Evolutionary conservation across 1,140 invertebrate genomes (phyloP).

Genomic region (Calliopsis andreniformis): DNA sequence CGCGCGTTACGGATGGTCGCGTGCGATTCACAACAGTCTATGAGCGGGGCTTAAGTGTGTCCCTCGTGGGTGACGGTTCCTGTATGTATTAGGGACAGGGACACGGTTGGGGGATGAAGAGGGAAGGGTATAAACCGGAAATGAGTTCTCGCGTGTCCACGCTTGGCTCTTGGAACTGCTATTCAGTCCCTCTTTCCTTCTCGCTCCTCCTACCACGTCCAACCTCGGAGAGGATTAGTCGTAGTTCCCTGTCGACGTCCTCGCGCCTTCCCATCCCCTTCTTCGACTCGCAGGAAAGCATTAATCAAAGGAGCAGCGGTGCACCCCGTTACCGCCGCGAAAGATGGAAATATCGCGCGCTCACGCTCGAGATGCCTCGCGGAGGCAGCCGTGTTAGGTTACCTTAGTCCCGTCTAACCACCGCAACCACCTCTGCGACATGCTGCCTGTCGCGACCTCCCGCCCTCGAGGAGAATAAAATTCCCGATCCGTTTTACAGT

Average conservation of each 20-base stretch:
- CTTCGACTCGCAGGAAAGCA: conserved; percentile 67
- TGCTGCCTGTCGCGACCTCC: conserved; percentile 1
- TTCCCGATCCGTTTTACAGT: conserved; percentile 47
- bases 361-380: conserved; percentile 63
- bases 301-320: conserved; percentile 74
- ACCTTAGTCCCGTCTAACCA: conserved; percentile 32
- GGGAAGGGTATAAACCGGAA: conserved; percentile 65
- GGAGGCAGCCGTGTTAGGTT: conserved; percentile 34
- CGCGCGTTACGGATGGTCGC: conserved; percentile 47
- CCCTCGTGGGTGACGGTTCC: conserved; percentile 28
- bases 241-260: conserved; percentile 49
- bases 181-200: conserved; percentile 55
- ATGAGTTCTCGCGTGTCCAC: conserved; percentile 77
- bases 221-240: conserved; percentile 62
- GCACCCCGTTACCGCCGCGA: conserved; percentile 70
- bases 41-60: conserved; percentile 40
- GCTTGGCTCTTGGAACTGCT: conserved; percentile 64
- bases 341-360: conserved; percentile 67
- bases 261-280: conserved; percentile 23
- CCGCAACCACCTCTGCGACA: conserved; percentile 44
- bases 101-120: conserved; percentile 38
- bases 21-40: conserved; percentile 56
- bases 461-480: conserved; percentile 36
- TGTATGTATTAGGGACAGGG: conserved; percentile 28
- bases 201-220: conserved; percentile 17